Base-by-base conservation (phyloP, 2,797 vertebrate genomes). In the Mus caroli region DNA sequence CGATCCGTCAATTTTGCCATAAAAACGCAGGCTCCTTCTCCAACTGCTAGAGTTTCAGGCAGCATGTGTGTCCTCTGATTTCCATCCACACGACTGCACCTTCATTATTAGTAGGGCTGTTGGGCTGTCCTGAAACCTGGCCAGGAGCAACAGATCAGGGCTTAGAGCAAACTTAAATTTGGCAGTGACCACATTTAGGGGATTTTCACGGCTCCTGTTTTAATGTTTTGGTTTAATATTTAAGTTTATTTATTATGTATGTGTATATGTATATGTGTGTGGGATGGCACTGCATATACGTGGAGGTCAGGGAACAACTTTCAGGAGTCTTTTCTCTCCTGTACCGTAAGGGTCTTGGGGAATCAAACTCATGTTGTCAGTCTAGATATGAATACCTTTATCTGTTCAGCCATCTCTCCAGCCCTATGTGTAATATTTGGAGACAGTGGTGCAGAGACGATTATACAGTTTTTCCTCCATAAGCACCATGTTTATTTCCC, bases 101-200 rank as follows among this genome's bases (percentile, higher is more conserved):
- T 91, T 94, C 10, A 15, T 90, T 69, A 60, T 88, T 69, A 88
- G 76, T n/a, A n/a, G 64, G 22, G 78, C 64, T 79, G 52, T 92
- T 69, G 28, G 46, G 15, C 52, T 94, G 78, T 67, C 84, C 54
- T 82, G 80, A 91, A 96, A 79, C 85, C 90, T 97, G 95, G 96
- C 92, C 89, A 93, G 94, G 93, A 89, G 88, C 76, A 91, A 94
- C 90, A 90, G 34, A 96, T n/a, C 83, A 89, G 93, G 96, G 96
- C 90, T 91, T 96, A 84, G 28, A 95, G 71, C 69, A 96, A 58
- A 95, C 76, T 96, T 79, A 92, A 97, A 97, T 88, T 88, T 76
- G 26, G 8, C 7, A 75, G 43, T 95, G 90, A 96, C 80, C 85
- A 62, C 71, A 52, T 95, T 91, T 95, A 28, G 54, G 91, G 64